Evolutionary conservation across 2,113 vertebrate species (phyloP), one percentile per base, ranked within the genome.

Genomic region (Podarcis raffonei): DNA sequence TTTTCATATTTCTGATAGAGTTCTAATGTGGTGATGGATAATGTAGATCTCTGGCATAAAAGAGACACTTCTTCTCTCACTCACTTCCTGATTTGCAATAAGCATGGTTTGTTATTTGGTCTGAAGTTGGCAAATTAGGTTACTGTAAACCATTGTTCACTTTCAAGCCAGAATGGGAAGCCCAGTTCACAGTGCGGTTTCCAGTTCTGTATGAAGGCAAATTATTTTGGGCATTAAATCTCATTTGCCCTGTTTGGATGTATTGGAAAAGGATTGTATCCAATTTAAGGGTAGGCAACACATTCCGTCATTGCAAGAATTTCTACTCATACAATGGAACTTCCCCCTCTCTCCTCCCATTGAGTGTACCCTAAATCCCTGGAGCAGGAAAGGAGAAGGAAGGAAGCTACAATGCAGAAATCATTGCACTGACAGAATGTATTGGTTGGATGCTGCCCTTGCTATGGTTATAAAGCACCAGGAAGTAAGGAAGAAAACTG

Each of bases 401-500:
- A 53, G 48, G 9, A 53, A 53, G 48, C 0, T 53, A 12, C 48
- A 53, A 53, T 53, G 48, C 48, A 53, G 48, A 53, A 53, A 53
- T 53, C 9, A 9, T 53, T 12, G 48, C 11, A 53, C 0, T 53
- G 48, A 53, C 48, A 53, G 48, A 53, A 53, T 53, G 48, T 11
- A 12, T 53, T 53, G 11, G 48, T 53, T 53, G 48, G 48, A 53
- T 12, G 2, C 48, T 12, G 48, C 48, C 48, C 48, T 53, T 53
- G 48, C 20, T 86, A 75, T 78, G 25, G 59, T 48, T 65, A 32
- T 22, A 27, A 35, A 39, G 37, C 6, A 11, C 53, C 57, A 85
- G 32, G 15, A 76, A 65, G 25, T 39, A 7, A 76, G 84, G 35
- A 83, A 93, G 91, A 94, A 89, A 95, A 95, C 88, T 82, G 93